Base-by-base conservation (phyloP, 2,113 vertebrate genomes). In the Apaloderma vittatum region DNA sequence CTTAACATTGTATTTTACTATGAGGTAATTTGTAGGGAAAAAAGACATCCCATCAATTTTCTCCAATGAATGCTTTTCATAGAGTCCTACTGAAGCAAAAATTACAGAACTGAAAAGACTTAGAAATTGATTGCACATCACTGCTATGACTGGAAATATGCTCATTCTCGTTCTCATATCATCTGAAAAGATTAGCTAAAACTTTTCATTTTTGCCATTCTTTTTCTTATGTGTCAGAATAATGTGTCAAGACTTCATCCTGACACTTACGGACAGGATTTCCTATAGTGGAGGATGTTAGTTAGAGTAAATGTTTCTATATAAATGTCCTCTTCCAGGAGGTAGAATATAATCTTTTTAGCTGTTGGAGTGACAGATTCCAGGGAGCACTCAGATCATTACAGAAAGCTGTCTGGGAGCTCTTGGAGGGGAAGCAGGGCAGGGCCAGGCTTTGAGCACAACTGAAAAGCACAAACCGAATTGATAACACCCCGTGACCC, bases 1-100 rank as follows among this genome's bases (percentile, higher is more conserved):
- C 73, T 77, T 94, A 90, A 85, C 54, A 66, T 66, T 0, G 0
- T 84, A 32, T 75, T 95, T 93, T 78, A 86, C 86, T 82, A 70
- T 68, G 65, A 92, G 27, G 19, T 58, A 78, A 65, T 88, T 92
- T 75, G 61, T 61, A 68, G 83, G 65, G 76, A 89, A 91, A 89
- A 86, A 96, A 90, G 70, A 90, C 29, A 94, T 74, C 26, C n/a
- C 37, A 86, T 94, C 83, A 77, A 63, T 96, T 96, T 94, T 93
- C 43, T 59, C 37, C 51, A 7, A n/a, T 37, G 77, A 93, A 85
- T 84, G 63, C 71, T 92, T 97, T 97, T 83, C 94, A 68, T 36
- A 87, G 48, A 91, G 55, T 79, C 95, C 89, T 92, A 90, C 24
- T 77, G 65, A 94, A 95, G 67, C 91, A 94, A 78, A 52, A 66